Conservation (phyloP, 1,140 invertebrate genomes). For the Manduca sexta region DNA sequence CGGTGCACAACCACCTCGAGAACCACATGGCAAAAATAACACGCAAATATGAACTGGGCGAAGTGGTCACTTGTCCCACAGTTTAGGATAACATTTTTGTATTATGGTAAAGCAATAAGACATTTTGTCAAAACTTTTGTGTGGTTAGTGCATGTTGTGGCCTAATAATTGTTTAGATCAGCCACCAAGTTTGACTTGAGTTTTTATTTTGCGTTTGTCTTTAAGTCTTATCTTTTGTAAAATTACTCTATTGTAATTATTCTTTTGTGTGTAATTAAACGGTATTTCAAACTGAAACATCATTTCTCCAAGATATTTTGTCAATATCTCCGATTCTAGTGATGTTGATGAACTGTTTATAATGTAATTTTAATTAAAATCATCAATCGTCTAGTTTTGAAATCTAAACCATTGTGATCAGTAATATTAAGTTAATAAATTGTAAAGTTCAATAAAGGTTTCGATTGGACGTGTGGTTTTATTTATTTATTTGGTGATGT, state of each 20-base stretch:
- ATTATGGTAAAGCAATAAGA: neutral
- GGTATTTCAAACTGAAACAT: too few relatives aligned
- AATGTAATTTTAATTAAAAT: too few relatives aligned
- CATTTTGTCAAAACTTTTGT: neutral
- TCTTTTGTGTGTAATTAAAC: too few relatives aligned
- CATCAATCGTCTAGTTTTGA: neutral
- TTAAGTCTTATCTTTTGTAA: too few relatives aligned
- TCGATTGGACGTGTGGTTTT: neutral
- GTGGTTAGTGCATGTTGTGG: too few relatives aligned
- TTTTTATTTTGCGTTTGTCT: neutral
- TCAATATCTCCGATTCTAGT: too few relatives aligned
- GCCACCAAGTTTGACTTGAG: too few relatives aligned
- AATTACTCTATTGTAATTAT: too few relatives aligned
- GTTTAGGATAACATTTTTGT: slow-evolving; percentile 20
- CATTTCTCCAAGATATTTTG: too few relatives aligned
- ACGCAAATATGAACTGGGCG: slow-evolving; percentile 57
- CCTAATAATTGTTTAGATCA: too few relatives aligned
- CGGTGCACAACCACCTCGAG: slow-evolving; percentile 54
- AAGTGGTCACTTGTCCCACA: slow-evolving; percentile 59
- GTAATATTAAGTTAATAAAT: neutral
- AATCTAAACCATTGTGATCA: neutral
- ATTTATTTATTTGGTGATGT: neutral
- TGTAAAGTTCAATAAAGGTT: slow-evolving; percentile 1
- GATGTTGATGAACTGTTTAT: too few relatives aligned
- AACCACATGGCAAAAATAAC: slow-evolving; percentile 59